phyloP scores from a whole-genome alignment of 2,113 vertebrate genomes.

The Pterocles burchelli region DNA sequence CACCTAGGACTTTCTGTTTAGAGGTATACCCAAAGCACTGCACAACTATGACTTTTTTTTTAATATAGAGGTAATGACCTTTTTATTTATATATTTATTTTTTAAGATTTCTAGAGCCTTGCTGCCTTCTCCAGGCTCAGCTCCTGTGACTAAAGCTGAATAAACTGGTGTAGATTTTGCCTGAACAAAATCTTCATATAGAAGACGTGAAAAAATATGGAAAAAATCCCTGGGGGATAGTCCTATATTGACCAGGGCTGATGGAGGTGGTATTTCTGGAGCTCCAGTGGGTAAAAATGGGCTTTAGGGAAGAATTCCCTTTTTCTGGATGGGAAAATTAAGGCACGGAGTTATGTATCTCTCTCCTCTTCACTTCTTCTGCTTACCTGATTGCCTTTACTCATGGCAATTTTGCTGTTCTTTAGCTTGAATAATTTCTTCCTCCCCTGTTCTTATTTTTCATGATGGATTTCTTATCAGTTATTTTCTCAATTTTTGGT shows the following conservation, averaged over 20 bases:
- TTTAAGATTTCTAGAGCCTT: neutral
- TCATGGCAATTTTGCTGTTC: neutral
- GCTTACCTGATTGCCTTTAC: neutral
- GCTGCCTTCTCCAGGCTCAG: neutral
- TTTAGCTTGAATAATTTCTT: neutral
- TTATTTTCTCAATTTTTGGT: neutral
- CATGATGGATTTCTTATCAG: neutral
- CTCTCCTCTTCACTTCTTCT: neutral
- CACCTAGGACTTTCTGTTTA: neutral
- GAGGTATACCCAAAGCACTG: neutral
- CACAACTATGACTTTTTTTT: neutral
- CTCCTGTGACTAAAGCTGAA: neutral
- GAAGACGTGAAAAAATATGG: neutral
- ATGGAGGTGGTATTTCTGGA: neutral
- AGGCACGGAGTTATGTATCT: accelerated
- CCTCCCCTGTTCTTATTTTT: neutral
- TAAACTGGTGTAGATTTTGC: neutral
- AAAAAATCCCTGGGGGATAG: neutral
- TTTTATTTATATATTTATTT: neutral
- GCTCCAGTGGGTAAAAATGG: neutral
- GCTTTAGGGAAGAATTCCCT: neutral
- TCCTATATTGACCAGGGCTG: neutral
- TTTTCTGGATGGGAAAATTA: neutral
- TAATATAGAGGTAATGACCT: neutral
- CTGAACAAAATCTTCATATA: neutral